These are phyloP conservation scores for Orthonyx spaldingii DNA, from an alignment of 2,113 vertebrate genomes.

Conservation along the genomic window DNA sequence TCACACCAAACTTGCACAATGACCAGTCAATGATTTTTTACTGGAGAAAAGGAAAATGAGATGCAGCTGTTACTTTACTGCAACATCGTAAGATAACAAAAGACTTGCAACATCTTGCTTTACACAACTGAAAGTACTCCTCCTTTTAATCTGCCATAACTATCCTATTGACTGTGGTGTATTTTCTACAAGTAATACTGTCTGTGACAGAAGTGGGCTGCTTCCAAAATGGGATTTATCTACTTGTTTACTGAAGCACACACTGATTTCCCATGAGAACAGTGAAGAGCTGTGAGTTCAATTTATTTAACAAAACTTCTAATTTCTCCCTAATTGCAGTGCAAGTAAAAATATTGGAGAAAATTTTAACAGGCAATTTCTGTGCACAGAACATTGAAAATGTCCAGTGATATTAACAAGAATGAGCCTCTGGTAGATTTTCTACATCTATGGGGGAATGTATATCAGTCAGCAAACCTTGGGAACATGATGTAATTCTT, in stretches of 20 bases:
- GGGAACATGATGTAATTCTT: neutral
- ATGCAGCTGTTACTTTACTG: neutral
- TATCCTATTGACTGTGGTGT: neutral
- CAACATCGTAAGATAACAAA: neutral
- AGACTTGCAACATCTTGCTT: neutral
- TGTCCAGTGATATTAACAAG: neutral
- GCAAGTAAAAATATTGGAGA: neutral
- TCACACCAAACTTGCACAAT: neutral
- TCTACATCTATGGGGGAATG: neutral
- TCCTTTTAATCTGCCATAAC: neutral
- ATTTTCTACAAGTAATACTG: neutral
- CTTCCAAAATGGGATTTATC: neutral
- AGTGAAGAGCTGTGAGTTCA: neutral
- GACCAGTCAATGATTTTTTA: neutral
- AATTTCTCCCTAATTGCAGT: neutral
- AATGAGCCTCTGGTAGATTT: neutral
- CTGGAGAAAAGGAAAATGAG: neutral
- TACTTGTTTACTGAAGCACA: neutral
- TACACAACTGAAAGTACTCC: neutral
- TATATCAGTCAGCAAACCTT: neutral
- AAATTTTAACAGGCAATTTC: neutral
- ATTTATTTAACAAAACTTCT: neutral
- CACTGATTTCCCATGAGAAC: neutral
- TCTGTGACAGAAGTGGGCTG: neutral
- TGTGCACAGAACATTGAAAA: neutral